These are phyloP conservation scores for Hycleus phaleratus DNA, from an alignment of 1,140 invertebrate species.

Conservation along the genomic window DNA sequence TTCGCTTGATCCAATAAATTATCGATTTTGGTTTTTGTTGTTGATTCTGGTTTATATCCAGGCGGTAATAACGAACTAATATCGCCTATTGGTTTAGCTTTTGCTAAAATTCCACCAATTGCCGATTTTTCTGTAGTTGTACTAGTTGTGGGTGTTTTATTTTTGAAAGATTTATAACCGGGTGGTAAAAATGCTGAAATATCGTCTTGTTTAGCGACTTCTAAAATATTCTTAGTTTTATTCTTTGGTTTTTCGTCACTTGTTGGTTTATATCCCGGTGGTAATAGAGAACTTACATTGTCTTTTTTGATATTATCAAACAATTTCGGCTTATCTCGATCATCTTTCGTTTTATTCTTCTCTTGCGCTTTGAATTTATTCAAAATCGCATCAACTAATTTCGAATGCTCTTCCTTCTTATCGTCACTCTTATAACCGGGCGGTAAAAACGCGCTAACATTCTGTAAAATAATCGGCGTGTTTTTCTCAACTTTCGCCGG, in stretches of 20 bases:
- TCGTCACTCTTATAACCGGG: constrained; percentile 52
- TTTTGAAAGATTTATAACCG: constrained; percentile 32
- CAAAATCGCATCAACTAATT: constrained; percentile 12
- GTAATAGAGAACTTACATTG: constrained; percentile 50
- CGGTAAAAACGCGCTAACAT: constrained; percentile 56
- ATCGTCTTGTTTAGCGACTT: constrained; percentile 37
- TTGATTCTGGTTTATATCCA: constrained; percentile 37
- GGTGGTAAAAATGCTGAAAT: constrained; percentile 53
- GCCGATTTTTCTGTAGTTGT: constrained; percentile 35
- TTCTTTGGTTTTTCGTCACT: background rate
- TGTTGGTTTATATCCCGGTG: constrained; percentile 52
- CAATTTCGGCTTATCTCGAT: constrained; percentile 31
- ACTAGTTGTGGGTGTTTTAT: background rate
- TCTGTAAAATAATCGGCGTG: constrained; percentile 47
- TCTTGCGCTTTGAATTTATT: constrained; percentile 31
- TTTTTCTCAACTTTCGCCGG: constrained; percentile 30
- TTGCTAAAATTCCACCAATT: constrained; percentile 42
- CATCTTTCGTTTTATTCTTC: constrained; percentile 18
- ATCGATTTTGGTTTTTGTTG: background rate
- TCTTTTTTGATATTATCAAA: constrained; percentile 55
- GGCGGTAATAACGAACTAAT: constrained; percentile 43
- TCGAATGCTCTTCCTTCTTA: constrained; percentile 29
- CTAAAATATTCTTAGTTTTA: background rate
- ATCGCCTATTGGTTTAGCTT: constrained; percentile 45
- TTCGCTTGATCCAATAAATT: constrained; percentile 6